Base-by-base conservation (phyloP, 2,888 invertebrate genomes). In the Minunthozetes semirufus region DNA sequence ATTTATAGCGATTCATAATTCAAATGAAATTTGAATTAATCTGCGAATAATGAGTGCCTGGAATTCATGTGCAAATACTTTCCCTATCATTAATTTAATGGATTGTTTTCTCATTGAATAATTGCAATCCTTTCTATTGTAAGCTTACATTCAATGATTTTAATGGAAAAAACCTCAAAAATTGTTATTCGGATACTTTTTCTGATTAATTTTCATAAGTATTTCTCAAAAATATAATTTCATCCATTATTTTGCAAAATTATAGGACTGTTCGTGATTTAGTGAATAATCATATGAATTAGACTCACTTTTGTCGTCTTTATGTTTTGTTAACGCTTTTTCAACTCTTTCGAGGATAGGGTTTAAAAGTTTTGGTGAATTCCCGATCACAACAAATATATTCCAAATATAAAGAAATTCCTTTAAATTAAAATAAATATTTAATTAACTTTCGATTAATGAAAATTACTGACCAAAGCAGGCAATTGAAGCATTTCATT, bases 401-500 rank as follows among this genome's bases (percentile, higher is more conserved):
- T 96, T 96, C 95, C 95, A 96, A 9, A 95, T 86, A 81, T 92
- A 95, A 82, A 96, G 87, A 77, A 96, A 85, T 83, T 97, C 97
- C 85, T 42, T 42, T 85, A 79, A 8, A 81, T 72, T 59, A 27
- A 25, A 73, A 72, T n/a, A n/a, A n/a, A n/a, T n/a, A n/a, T n/a
- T n/a, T n/a, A n/a, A n/a, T n/a, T 42, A 48, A 42, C 17, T 17
- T 13, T 42, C n/a, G 27, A 77, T 15, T 38, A 77, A 13, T 29
- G 38, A n/a, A 27, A 25, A n/a, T 15, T 27, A 80, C 83, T 82
- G 79, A 86, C 86, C 78, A 93, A 85, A 25, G 89, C 89, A 0
- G 97, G 95, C 79, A 96, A 85, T 6, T 90, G 84, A 29, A 98
- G 85, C 56, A 85, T 85, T 72, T 89, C 87, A 72, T 88, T 87